Evolutionary conservation across 2,888 invertebrate genomes (phyloP), one percentile per base, ranked within the genome.

Genomic region (Caradrina clavipalpis): DNA sequence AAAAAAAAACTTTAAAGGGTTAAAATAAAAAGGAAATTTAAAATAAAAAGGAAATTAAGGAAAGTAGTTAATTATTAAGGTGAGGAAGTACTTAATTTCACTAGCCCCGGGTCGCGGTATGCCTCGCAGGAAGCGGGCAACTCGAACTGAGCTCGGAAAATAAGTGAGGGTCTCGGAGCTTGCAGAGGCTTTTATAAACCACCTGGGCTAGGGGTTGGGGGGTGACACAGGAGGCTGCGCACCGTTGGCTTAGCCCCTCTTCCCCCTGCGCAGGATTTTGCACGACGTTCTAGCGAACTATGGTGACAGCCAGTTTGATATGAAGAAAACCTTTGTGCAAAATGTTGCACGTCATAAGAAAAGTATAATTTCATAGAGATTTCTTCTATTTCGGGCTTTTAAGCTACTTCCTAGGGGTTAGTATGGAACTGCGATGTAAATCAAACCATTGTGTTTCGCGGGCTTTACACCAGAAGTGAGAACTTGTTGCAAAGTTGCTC

Each of bases 211-310:
- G 84, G 83, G 82, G 75, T n/a, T 45, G n/a, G 26, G 39, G 79
- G 71, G 79, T 66, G 76, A 26, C 82, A 83, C 82, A 68, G 67
- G 81, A 69, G 60, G 73, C 74, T 92, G 92, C 92, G 92, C n/a
- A n/a, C 87, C 10, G 49, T 76, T 31, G 73, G 67, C 59, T 53
- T 2, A 68, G 54, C 79, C 85, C 59, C 31, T n/a, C n/a, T 17
- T 15, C 49, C 53, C 42, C 69, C 45, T 92, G 92, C 93, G 92
- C 93, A 91, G 74, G 59, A 3, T 75, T 53, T 56, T 50, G 70
- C 3, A 75, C 87, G 78, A 90, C 82, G 76, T 89, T 91, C 88
- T 67, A 58, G 17, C 10, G 47, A 58, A 57, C 64, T 69, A 71
- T 68, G 88, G 90, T 90, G 91, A 85, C 91, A 80, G 76, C 72